A percentile compares a stretch with the other conserved stretches of the same genome.
phyloP scores from a whole-genome alignment of 2,888 invertebrate species.

The Callinectes sapidus region DNA sequence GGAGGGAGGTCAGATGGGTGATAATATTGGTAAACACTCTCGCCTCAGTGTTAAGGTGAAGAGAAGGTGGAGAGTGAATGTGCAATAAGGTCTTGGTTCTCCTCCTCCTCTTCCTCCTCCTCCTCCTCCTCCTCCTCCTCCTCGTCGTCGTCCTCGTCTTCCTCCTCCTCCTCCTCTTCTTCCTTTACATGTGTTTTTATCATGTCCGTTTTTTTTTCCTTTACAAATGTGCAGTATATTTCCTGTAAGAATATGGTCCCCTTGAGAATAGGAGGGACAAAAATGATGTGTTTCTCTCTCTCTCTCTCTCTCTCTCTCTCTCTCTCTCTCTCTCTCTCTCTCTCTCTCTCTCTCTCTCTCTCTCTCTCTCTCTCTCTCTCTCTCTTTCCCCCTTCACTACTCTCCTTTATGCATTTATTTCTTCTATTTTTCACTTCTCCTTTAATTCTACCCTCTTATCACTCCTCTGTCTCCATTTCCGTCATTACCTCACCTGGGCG shows the following conservation, averaged over 20 bases:
- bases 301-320: background rate
- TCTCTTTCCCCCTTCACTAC: no score
- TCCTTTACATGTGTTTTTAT: no score
- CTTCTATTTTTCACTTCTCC: no score
- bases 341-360: no score
- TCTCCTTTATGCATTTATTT: no score
- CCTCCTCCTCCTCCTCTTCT: no score
- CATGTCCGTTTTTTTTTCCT: background rate
- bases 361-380: no score
- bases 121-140: background rate
- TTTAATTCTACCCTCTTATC: background rate
- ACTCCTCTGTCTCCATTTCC: background rate
- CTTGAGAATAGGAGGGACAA: background rate
- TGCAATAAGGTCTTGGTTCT: background rate
- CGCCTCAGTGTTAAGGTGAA: background rate
- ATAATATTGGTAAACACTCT: background rate
- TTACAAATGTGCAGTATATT: background rate
- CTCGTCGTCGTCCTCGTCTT: background rate
- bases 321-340: no score
- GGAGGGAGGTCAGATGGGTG: background rate
- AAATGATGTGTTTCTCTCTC: no score
- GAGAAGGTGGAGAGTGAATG: constrained; percentile 22
- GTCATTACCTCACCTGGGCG: background rate
- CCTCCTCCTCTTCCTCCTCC: background rate
- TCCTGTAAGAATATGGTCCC: background rate